These are phyloP conservation scores for Lutjanus campechanus DNA, from an alignment of 2,797 vertebrate genomes.

Conservation along the genomic window DNA sequence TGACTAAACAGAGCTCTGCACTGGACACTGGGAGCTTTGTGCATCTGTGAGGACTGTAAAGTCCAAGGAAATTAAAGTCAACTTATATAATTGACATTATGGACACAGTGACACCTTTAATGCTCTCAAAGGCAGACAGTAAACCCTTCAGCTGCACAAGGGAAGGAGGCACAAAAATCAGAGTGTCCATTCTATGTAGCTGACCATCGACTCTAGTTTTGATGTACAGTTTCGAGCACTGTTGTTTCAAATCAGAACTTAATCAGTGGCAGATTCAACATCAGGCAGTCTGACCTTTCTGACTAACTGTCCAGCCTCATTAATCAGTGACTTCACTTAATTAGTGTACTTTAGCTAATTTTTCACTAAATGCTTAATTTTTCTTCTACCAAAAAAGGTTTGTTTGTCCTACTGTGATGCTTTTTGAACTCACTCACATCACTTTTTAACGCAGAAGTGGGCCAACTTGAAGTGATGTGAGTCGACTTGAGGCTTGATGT, in stretches of 20 bases:
- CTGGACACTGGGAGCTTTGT: constrained; percentile 58
- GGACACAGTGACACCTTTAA: constrained; percentile 38
- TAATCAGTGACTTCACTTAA: not conserved
- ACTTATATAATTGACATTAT: constrained; percentile 33
- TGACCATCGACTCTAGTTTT: not conserved
- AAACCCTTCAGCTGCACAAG: not conserved
- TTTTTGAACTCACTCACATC: not conserved
- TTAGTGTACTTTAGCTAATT: not conserved
- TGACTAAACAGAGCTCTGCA: constrained; percentile 48
- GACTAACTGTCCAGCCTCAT: not conserved
- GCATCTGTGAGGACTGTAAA: constrained; percentile 38
- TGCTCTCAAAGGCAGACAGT: not conserved
- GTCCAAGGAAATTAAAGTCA: constrained; percentile 50
- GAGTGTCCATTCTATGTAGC: not conserved
- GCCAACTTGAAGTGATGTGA: constrained; percentile 15
- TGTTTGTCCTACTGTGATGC: not conserved
- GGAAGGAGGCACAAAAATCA: not conserved
- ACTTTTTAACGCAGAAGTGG: not conserved
- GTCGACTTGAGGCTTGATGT: constrained; percentile 5
- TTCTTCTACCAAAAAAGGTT: not conserved
- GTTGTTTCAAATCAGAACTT: not conserved
- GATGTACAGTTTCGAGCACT: not conserved
- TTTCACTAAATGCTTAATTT: not conserved
- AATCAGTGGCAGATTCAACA: not conserved
- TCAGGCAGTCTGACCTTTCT: not conserved